Evolutionary conservation across 2,888 invertebrate species (phyloP), one percentile per base, ranked within the genome.

Genomic region (Temnothorax unifasciatus): DNA sequence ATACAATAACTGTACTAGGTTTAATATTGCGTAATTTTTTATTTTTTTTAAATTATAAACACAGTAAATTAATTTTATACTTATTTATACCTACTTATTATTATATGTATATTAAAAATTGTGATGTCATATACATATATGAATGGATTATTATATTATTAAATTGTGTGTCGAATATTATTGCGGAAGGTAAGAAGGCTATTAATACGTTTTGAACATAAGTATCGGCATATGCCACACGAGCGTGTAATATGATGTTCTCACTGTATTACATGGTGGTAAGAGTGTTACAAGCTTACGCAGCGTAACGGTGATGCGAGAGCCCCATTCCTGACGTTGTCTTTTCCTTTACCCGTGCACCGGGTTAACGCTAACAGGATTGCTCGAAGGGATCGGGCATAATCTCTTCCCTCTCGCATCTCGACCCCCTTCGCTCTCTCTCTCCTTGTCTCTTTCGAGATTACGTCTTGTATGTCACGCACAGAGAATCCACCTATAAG

Each of bases 301-400:
- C 52, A 29, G 15, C 82, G 74, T 77, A 77, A 69, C 77, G 54
- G 69, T 69, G 77, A 68, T 82, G 89, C 83, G 89, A 69, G 77
- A 89, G 84, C 84, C 85, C 69, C 52, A 84, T 64, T 61, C 38
- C 76, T 64, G 84, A 87, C 85, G 84, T 86, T 88, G 90, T 90
- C 89, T 89, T 88, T 89, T 90, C 87, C 88, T 91, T 89, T 87
- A 86, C 85, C 79, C 84, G 84, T 79, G 84, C 87, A 76, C 87
- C 90, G 87, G 88, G 90, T 89, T 90, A 90, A 88, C 89, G 92
- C 90, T 93, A 93, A 93, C 93, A 90, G 92, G 93, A 93, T 93
- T 92, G 92, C 91, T 91, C 86, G 88, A 89, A 92, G 91, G 93
- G 91, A 90, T 91, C 86, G 85, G 81, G 89, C 86, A 90, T 90